These are phyloP conservation scores for Turnix velox DNA, from an alignment of 2,113 vertebrate genomes.

Conservation along the genomic window DNA sequence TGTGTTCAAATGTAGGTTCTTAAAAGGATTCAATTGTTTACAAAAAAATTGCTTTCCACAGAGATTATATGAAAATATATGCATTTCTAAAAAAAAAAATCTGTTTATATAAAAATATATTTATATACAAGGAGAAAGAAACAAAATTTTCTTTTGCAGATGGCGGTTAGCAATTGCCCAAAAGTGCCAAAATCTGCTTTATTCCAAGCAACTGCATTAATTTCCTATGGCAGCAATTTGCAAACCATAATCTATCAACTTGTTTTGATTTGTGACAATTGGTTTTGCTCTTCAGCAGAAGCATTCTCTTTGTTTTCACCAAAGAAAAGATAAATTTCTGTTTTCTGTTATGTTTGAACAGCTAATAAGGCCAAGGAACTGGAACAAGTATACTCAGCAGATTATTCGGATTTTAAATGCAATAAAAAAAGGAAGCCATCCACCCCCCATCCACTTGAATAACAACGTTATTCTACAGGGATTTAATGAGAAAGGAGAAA, in stretches of 20 bases:
- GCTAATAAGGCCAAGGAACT: neutral
- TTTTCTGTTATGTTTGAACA: neutral
- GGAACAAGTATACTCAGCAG: neutral
- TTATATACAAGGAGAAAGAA: neutral
- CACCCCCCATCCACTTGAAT: neutral
- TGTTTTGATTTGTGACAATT: neutral
- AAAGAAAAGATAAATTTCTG: neutral
- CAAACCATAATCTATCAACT: neutral
- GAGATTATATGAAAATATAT: too few species aligned
- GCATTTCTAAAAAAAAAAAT: too few species aligned
- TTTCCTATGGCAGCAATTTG: neutral
- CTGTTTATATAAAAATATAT: neutral
- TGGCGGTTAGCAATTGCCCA: neutral
- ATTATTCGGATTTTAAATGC: neutral
- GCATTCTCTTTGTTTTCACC: neutral
- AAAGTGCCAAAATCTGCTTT: neutral
- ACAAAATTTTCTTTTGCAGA: neutral
- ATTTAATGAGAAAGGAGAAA: neutral
- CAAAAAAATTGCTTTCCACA: too few species aligned
- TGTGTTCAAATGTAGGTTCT: neutral
- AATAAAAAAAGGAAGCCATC: neutral
- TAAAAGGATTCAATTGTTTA: neutral
- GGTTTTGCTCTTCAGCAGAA: neutral
- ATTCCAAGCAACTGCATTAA: neutral
- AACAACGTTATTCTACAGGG: neutral